Evolutionary conservation across 2,797 vertebrate species (phyloP).

Genomic region (Xenentodon cancila): DNA sequence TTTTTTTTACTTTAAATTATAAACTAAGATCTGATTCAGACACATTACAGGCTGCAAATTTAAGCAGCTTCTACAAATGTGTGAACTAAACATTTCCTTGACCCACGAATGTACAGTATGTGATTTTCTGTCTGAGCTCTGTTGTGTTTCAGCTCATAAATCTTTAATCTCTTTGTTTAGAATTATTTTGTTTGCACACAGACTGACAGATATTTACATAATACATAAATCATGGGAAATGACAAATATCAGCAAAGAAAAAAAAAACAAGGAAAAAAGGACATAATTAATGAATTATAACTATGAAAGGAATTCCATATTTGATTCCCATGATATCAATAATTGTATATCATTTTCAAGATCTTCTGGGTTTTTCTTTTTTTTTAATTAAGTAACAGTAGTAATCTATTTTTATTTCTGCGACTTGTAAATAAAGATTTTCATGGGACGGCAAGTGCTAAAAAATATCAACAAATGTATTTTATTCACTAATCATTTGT

Average conservation of each 20-base stretch:
- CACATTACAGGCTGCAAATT: conserved; percentile 17
- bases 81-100: not conserved
- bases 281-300: too few relatives aligned
- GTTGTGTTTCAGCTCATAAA: not conserved
- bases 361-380: too few relatives aligned
- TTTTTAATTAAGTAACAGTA: too few relatives aligned
- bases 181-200: conserved; percentile 2
- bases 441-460: too few relatives aligned
- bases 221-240: not conserved
- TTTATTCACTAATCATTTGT: too few relatives aligned
- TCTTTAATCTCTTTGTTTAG: conserved; percentile 1
- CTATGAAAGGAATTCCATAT: too few relatives aligned
- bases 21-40: conserved; percentile 23
- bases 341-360: too few relatives aligned
- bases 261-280: not conserved
- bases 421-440: too few relatives aligned
- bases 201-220: conserved; percentile 3
- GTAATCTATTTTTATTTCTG: too few relatives aligned
- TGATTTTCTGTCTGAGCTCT: not conserved
- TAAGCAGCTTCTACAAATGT: conserved; percentile 6
- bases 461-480: too few relatives aligned
- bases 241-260: not conserved
- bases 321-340: too few relatives aligned
- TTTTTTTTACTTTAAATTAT: conserved; percentile 23
- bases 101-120: too few relatives aligned